Percentiles rank a stretch among this genome's conserved stretches.
Conservation (phyloP, 2,113 vertebrate genomes). For the Accipiter cooperii region DNA sequence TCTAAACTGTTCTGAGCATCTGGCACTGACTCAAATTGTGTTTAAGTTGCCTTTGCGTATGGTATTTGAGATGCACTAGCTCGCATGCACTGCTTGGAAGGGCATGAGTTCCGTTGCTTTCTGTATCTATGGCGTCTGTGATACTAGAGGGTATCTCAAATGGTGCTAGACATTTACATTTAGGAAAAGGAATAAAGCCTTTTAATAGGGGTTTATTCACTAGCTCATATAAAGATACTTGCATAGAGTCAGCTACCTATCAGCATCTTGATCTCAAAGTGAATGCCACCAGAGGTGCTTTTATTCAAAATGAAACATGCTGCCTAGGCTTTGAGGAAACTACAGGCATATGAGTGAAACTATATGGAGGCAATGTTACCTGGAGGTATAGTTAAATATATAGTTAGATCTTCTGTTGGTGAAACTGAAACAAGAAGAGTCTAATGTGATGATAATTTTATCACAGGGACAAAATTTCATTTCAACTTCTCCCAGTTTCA, state of each 20-base stretch:
- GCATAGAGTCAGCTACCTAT: not conserved
- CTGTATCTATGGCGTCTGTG: not conserved
- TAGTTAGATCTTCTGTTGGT: not conserved
- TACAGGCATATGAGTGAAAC: not conserved
- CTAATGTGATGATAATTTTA: not conserved
- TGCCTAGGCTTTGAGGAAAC: not conserved
- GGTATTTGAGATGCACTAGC: not conserved
- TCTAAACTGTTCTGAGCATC: not conserved
- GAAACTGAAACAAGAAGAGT: not conserved
- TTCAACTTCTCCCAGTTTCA: not conserved
- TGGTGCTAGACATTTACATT: not conserved
- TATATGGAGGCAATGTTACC: not conserved
- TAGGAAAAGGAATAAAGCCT: not conserved
- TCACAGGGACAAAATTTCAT: not conserved
- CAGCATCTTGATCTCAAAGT: not conserved
- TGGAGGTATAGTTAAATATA: not conserved
- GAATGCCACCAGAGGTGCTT: not conserved
- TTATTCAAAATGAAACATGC: not conserved
- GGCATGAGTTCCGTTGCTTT: not conserved
- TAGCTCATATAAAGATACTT: not conserved
- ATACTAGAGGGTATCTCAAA: not conserved
- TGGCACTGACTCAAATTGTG: not conserved
- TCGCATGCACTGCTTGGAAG: not conserved
- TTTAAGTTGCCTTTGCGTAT: not conserved
- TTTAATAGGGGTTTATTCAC: not conserved